Conservation (phyloP, 2,888 invertebrate genomes). For the Dryocosmus kuriphilus region DNA sequence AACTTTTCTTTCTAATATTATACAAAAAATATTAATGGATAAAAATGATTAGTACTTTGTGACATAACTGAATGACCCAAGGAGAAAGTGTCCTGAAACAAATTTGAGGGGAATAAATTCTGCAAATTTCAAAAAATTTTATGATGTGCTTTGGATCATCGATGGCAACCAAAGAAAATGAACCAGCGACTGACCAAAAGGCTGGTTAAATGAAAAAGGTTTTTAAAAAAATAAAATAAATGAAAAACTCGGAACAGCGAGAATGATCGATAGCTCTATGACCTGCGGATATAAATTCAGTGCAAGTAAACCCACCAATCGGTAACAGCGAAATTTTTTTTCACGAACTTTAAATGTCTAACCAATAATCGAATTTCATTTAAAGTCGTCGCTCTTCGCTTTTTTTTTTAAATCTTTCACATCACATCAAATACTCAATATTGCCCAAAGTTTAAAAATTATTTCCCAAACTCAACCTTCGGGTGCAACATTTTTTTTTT, state of each 20-base stretch:
- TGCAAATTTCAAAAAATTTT: conserved; percentile 45
- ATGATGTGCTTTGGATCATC: conserved; percentile 46
- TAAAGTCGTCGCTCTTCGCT: no score
- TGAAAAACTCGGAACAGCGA: conserved; percentile 66
- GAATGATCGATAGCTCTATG: conserved; percentile 67
- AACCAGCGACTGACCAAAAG: conserved; percentile 55
- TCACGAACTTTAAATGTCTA: background rate
- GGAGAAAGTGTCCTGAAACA: background rate
- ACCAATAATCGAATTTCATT: conserved; percentile 8
- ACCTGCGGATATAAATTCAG: conserved; percentile 65
- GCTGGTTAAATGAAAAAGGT: conserved; percentile 71
- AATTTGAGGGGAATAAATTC: conserved; percentile 44
- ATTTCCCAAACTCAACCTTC: no score
- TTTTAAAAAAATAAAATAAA: conserved; percentile 55
- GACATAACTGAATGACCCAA: no score
- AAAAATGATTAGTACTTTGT: no score
- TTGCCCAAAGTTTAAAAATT: no score
- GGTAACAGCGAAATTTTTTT: conserved; percentile 24
- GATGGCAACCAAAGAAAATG: conserved; percentile 70
- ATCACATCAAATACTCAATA: no score
- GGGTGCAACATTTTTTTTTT: no score
- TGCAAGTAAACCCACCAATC: conserved; percentile 47
- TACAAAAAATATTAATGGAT: no score
- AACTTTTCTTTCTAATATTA: no score
- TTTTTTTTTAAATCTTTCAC: no score